Percentiles rank a stretch among this genome's conserved stretches.
These are phyloP conservation scores for Nettapus auritus DNA, from an alignment of 2,113 vertebrate genomes.

Conservation along the genomic window DNA sequence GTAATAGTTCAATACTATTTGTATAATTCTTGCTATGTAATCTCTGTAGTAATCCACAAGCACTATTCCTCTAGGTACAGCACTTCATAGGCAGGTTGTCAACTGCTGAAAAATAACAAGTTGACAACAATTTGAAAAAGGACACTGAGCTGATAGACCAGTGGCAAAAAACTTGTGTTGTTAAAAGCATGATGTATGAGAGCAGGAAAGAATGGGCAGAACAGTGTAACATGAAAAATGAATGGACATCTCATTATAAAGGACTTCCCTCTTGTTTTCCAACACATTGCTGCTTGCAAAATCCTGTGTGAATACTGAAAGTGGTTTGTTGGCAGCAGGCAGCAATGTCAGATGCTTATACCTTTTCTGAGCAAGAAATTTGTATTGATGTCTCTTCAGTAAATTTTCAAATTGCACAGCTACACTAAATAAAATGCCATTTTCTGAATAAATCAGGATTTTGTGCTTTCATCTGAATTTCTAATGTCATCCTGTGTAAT, in stretches of 20 bases:
- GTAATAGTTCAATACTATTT: neutral
- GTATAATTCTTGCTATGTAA: constrained; percentile 2
- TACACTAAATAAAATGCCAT: constrained; percentile 78
- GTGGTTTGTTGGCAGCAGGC: constrained; percentile 56
- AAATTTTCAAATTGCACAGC: constrained; percentile 76
- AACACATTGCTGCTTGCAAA: neutral
- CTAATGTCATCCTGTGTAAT: constrained; percentile 64
- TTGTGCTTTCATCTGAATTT: constrained; percentile 64
- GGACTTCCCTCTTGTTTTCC: constrained; percentile 25
- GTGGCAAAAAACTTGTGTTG: constrained; percentile 46
- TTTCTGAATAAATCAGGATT: constrained; percentile 80
- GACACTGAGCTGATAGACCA: constrained; percentile 53
- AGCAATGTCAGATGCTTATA: constrained; percentile 49
- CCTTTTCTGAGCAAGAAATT: constrained; percentile 56
- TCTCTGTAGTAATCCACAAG: neutral
- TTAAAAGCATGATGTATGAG: constrained; percentile 63
- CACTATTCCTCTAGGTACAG: neutral
- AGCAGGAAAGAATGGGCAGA: constrained; percentile 36
- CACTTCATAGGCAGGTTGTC: constrained; percentile 29
- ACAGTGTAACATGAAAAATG: constrained; percentile 43
- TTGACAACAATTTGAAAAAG: constrained; percentile 60
- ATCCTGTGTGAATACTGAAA: constrained; percentile 6
- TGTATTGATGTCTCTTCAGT: constrained; percentile 55
- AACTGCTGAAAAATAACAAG: constrained; percentile 33
- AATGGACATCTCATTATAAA: constrained; percentile 58